phyloP scores from a whole-genome alignment of 2,113 vertebrate genomes.

The Leptobrachium leishanense region DNA sequence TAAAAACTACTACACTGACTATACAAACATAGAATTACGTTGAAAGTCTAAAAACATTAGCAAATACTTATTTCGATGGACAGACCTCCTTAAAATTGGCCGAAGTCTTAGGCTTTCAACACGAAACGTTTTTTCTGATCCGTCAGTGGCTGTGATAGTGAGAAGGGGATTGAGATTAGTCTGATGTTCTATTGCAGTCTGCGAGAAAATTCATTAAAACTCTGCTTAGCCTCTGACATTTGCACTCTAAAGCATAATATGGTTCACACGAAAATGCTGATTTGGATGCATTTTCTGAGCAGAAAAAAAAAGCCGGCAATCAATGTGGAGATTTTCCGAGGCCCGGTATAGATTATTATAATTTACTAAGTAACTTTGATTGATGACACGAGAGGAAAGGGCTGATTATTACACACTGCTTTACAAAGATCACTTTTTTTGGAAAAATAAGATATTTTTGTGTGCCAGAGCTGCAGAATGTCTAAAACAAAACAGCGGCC shows the following conservation, averaged over 20 bases:
- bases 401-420: too few relatives aligned
- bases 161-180: constrained; percentile 27
- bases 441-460: too few relatives aligned
- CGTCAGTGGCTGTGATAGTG: constrained; percentile 23
- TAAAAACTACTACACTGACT: not conserved
- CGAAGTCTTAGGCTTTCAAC: constrained; percentile 18
- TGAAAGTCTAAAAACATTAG: not conserved
- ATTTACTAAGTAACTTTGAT: not conserved
- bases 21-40: not conserved
- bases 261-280: not conserved
- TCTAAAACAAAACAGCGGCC: too few relatives aligned
- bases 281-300: not conserved
- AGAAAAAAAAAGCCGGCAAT: not conserved
- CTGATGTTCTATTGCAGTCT: constrained; percentile 7
- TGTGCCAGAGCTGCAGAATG: too few relatives aligned
- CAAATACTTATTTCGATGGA: constrained; percentile 9
- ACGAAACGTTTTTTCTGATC: constrained; percentile 42
- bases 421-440: too few relatives aligned
- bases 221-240: constrained; percentile 42
- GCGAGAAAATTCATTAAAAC: not conserved
- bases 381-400: too few relatives aligned
- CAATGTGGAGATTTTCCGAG: not conserved
- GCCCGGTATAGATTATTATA: not conserved
- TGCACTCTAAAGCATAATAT: constrained; percentile 10
- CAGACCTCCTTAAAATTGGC: constrained; percentile 28